Base-by-base conservation (phyloP, 2,113 vertebrate species). In the Cavia porcellus region DNA sequence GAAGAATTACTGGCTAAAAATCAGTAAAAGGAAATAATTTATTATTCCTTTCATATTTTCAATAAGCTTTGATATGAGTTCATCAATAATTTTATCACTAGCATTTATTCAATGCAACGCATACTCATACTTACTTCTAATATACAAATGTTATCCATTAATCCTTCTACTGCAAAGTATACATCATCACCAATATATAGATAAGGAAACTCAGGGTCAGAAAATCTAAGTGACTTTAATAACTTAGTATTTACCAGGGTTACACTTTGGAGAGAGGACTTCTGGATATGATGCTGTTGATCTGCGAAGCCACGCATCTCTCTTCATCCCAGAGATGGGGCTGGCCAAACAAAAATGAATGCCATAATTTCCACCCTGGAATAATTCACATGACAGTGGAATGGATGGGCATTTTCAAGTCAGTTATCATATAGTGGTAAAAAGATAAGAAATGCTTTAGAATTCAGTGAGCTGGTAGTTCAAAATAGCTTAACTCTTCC, bases 41-140 rank as follows among this genome's bases (percentile, higher is more conserved):
- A 38, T 84, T 17, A 66, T 50, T 81, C 38, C 25, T 92, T 91
- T 92, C n/a, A 30, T 61, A 52, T 83, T 95, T 93, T 85, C 70
- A 91, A 32, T 25, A 84, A 75, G 11, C 1, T 72, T 77, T 89
- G 42, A 72, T 88, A 45, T 86, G 15, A 70, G 10, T 15, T 92
- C 81, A 45, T 7, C 92, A 79, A 59, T 75, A 93, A 68, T 75
- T 92, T 42, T 75, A 28, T 47, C 75, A 9, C 45, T 90, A 89
- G 14, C 38, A 64, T 92, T 80, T 74, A 86, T 72, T 95, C 64
- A 50, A 52, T 66, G 28, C 24, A 83, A 79, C 72, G 55, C 25
- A 89, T 1, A 32, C 14, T 80, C 11, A 86, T n/a, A 28, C 7
- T 80, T 25, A 28, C n/a, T 70, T 61, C 61, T 81, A 38, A 68